phyloP scores from a whole-genome alignment of 2,113 vertebrate species.

The Gallinago jamesoni region DNA sequence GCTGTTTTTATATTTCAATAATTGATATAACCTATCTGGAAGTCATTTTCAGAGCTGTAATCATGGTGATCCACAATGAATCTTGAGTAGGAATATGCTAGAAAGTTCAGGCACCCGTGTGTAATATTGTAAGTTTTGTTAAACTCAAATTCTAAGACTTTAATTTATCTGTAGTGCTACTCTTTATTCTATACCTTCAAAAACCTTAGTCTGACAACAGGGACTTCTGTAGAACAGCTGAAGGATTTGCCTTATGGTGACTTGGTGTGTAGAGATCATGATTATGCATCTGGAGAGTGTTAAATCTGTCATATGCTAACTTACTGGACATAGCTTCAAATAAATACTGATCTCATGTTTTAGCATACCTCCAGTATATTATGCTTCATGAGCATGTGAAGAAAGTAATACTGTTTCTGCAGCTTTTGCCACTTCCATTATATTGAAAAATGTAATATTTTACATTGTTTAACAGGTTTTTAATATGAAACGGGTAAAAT shows the following conservation, averaged over 20 bases:
- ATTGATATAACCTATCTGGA: background rate
- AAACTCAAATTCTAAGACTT: background rate
- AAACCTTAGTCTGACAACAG: background rate
- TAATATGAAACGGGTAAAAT: background rate
- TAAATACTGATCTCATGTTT: background rate
- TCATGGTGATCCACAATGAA: background rate
- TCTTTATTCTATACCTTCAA: background rate
- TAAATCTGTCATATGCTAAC: background rate
- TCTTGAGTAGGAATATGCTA: background rate
- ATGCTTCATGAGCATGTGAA: background rate
- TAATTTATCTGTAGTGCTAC: background rate
- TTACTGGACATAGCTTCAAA: background rate
- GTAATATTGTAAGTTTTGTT: background rate
- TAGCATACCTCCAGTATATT: background rate
- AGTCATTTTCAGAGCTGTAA: background rate
- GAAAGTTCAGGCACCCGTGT: background rate
- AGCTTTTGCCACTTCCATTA: background rate
- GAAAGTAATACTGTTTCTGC: background rate
- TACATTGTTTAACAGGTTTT: background rate
- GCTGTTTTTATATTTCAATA: background rate
- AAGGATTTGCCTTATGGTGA: background rate
- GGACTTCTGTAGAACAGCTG: background rate
- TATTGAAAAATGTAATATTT: background rate
- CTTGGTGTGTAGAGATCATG: background rate
- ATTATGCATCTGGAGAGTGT: background rate